Percentiles rank a stretch among this genome's conserved stretches.
These are phyloP conservation scores for Esperia sulphurella DNA, from an alignment of 2,888 invertebrate genomes.

Conservation along the genomic window DNA sequence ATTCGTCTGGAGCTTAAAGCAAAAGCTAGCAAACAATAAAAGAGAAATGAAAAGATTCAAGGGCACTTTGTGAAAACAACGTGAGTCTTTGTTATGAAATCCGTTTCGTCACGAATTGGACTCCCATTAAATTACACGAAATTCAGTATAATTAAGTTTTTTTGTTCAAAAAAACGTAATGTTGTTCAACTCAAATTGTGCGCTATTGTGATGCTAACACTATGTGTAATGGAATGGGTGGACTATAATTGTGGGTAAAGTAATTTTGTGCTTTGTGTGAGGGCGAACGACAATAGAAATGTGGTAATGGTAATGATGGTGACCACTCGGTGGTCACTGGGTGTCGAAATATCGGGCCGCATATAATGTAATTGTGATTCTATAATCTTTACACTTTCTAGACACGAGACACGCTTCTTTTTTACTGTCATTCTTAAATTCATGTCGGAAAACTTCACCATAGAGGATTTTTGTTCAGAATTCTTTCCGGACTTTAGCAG, in stretches of 20 bases:
- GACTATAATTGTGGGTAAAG: slow-evolving; percentile 16
- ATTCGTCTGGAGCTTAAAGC: no score
- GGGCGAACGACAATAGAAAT: slow-evolving; percentile 27
- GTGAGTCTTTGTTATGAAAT: slow-evolving; percentile 22
- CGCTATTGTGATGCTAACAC: slow-evolving; percentile 22
- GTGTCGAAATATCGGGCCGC: slow-evolving; percentile 8
- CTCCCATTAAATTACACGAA: slow-evolving; percentile 26
- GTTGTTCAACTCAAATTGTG: slow-evolving; percentile 14
- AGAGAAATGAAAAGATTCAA: neutral
- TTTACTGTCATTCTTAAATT: neutral
- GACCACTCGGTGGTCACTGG: slow-evolving; percentile 4
- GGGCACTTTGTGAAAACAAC: neutral
- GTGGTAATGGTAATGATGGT: slow-evolving; percentile 26
- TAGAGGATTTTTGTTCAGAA: neutral
- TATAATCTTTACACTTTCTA: slow-evolving; percentile 13
- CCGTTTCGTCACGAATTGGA: slow-evolving; percentile 27
- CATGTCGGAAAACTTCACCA: no score
- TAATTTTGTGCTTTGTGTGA: slow-evolving; percentile 30
- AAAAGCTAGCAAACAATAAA: no score
- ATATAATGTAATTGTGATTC: slow-evolving; percentile 8
- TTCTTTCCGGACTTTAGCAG: no score
- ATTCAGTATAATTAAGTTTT: slow-evolving; percentile 31
- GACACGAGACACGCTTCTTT: slow-evolving; percentile 1
- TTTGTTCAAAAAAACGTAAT: slow-evolving; percentile 11
- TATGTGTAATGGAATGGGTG: slow-evolving; percentile 19